Base-by-base conservation (phyloP, 1,140 invertebrate species). In the Harpegnathos saltator region DNA sequence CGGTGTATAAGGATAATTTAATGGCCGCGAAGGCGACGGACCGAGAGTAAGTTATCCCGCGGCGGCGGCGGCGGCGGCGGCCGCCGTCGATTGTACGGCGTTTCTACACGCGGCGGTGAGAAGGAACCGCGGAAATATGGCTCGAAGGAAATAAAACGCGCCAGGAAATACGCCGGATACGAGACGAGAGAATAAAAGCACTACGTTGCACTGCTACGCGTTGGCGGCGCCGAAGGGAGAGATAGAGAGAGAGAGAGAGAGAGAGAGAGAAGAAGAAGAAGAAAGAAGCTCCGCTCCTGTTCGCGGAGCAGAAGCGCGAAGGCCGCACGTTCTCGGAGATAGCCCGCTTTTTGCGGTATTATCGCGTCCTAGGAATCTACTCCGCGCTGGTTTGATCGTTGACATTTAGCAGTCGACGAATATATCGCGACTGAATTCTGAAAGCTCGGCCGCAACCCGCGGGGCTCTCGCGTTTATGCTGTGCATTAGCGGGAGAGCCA, bases 1-100 rank as follows among this genome's bases (percentile, higher is more conserved):
- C 80, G 83, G 84, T 86, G 82, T 88, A 85, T 87, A 87, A 87
- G 87, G 86, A 88, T 89, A 88, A 89, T 90, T 90, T 90, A 90
- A 87, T 85, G 89, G 86, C 48, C 69, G 82, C 88, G 84, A 86
- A 89, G 83, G 74, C 88, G 89, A 88, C 84, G 83, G 83, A 59
- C 72, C 88, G 78, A 69, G 56, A 85, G 84, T 85, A 86, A 90
- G 88, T 90, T 88, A 90, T 89, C 87, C 88, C 84, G 84, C 74
- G 74, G 44, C 48, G 69, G 5, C 29, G 74, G 44, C 48, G 69
- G 5, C 29, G 1, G 29, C 88, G 83, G 84, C 74, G 72, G 52
- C 48, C 71, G 81, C 48, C 19, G 38, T 68, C 38, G 77, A 69
- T 80, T 80, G 66, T 24, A 54, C 54, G 54, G n/a, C 3, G 38